phyloP scores from a whole-genome alignment of 64 coral and sea anemone genomes.

The Acropora yongei region DNA sequence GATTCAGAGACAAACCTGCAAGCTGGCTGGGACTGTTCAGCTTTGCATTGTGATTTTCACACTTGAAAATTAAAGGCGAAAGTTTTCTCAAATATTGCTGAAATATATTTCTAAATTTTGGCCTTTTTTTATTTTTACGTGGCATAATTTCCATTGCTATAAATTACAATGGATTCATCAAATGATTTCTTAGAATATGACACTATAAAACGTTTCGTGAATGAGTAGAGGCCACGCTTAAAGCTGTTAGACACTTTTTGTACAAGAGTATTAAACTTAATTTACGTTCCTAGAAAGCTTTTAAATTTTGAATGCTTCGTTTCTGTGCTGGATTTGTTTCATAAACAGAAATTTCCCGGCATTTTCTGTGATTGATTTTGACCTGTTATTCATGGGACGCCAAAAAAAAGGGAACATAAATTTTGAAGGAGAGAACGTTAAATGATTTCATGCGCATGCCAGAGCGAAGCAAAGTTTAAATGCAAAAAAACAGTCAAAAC shows the following conservation, averaged over 20 bases:
- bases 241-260: constrained; percentile 25
- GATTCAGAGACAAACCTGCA: too few species aligned
- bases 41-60: too few species aligned
- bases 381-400: too few species aligned
- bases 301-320: not conserved
- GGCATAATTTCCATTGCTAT: too few species aligned
- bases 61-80: not conserved
- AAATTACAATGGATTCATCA: not conserved
- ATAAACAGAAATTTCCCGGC: not conserved
- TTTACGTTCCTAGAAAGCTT: constrained; percentile 14
- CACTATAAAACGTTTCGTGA: not conserved
- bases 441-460: too few species aligned
- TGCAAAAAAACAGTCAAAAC: not conserved
- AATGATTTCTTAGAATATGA: not conserved
- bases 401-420: too few species aligned
- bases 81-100: not conserved
- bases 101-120: not conserved
- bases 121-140: too few species aligned
- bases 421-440: too few species aligned
- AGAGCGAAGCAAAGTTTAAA: too few species aligned
- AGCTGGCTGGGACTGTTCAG: too few species aligned
- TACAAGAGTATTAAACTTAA: not conserved
- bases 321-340: not conserved
- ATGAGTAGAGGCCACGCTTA: not conserved
- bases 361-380: not conserved